Conservation (phyloP, 2,797 vertebrate genomes). For the Sebastes diaconus region DNA sequence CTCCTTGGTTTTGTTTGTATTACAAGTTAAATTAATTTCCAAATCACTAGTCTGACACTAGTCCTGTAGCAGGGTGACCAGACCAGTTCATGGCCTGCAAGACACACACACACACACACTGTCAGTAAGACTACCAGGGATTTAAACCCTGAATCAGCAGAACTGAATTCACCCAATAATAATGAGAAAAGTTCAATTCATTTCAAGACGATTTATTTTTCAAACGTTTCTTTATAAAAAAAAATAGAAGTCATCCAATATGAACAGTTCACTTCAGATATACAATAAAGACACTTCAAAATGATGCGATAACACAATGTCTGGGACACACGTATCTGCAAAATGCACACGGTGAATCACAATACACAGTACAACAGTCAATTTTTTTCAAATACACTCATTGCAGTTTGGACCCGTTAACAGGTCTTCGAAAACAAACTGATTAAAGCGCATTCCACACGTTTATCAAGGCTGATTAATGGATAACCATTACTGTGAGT, state of each 20-base stretch:
- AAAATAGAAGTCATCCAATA: slow-evolving; percentile 16
- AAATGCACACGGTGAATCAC: neutral
- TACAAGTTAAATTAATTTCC: no score
- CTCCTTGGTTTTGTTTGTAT: no score
- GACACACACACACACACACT: neutral
- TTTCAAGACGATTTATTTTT: slow-evolving; percentile 21
- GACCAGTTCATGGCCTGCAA: neutral
- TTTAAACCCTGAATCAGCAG: neutral
- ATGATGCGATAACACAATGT: neutral
- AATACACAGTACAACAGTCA: neutral
- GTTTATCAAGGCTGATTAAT: slow-evolving; percentile 1
- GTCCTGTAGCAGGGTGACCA: no score
- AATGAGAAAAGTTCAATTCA: neutral
- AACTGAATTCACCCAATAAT: neutral
- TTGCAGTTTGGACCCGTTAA: neutral
- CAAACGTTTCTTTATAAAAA: neutral
- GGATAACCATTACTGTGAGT: neutral
- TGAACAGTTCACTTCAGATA: slow-evolving; percentile 14
- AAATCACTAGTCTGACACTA: no score
- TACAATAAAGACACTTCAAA: slow-evolving; percentile 5
- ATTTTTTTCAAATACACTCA: neutral
- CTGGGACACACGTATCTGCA: neutral
- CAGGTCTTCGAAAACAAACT: neutral
- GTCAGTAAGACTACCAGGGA: neutral
- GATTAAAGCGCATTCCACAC: neutral